Evolutionary conservation across 2,113 vertebrate species (phyloP).

Genomic region (Cairina moschata): DNA sequence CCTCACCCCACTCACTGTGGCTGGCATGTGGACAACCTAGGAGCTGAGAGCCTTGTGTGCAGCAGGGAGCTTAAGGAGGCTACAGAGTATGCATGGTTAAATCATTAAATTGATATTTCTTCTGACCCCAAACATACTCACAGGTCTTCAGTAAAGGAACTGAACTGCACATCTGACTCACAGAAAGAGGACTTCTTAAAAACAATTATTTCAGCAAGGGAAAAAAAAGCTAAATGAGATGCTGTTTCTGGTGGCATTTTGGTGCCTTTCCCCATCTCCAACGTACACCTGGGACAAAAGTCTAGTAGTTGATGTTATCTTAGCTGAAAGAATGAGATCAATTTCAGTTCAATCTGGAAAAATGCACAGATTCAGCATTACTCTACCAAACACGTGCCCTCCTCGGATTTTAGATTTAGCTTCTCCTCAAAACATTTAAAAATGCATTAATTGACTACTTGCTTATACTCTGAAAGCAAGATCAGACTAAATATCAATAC

Average conservation of each 20-base stretch:
- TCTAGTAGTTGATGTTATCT: not conserved
- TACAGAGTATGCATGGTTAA: not conserved
- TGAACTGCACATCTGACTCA: not conserved
- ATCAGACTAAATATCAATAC: conserved; percentile 48
- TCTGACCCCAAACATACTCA: not conserved
- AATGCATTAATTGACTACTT: conserved; percentile 49
- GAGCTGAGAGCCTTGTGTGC: rapidly evolving
- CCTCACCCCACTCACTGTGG: rapidly evolving
- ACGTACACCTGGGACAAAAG: not conserved
- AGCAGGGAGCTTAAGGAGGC: rapidly evolving
- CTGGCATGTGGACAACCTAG: not conserved
- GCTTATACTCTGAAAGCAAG: conserved; percentile 17
- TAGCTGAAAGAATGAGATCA: conserved; percentile 16
- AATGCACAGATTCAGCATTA: not conserved
- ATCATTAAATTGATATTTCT: not conserved
- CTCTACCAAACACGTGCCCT: not conserved
- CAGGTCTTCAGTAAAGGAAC: not conserved
- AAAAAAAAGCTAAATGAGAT: not conserved
- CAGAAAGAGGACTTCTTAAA: not conserved
- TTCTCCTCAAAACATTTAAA: conserved; percentile 47
- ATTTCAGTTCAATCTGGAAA: conserved; percentile 7
- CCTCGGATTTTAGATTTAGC: not conserved
- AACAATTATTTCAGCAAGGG: not conserved
- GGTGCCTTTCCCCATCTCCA: not conserved
- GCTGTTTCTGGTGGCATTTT: not conserved